Evolutionary conservation across 2,888 invertebrate genomes (phyloP).

Genomic region (Teleogryllus oceanicus): DNA sequence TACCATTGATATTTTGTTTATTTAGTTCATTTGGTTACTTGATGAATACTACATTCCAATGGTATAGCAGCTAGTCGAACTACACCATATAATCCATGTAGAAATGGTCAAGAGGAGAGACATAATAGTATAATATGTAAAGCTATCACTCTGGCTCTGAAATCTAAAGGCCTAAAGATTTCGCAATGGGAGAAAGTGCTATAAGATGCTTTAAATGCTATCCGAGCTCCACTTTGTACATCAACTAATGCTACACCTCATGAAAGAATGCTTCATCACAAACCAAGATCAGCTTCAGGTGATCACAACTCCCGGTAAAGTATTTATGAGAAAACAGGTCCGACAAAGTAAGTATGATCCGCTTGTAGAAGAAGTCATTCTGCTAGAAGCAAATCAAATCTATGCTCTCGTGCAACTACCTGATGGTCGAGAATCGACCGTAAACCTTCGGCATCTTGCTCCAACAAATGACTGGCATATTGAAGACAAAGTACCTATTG

Average conservation of each 20-base stretch:
- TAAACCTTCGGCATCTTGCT: background rate
- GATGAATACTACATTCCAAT: background rate
- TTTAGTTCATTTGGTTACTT: no score
- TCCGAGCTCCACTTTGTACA: constrained; percentile 28
- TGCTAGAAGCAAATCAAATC: constrained; percentile 37
- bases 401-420: constrained; percentile 34
- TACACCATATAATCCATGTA: constrained; percentile 21
- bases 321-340: constrained; percentile 34
- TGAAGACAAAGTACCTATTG: no score
- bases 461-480: no score
- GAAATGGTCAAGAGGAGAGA: constrained; percentile 21
- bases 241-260: constrained; percentile 29
- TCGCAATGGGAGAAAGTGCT: constrained; percentile 19
- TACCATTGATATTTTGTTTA: no score
- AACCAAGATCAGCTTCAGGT: constrained; percentile 35
- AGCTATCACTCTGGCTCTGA: constrained; percentile 18
- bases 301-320: constrained; percentile 32
- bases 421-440: constrained; percentile 32
- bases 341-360: constrained; percentile 36
- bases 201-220: constrained; percentile 20
- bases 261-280: constrained; percentile 31
- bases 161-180: background rate
- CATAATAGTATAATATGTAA: constrained; percentile 21
- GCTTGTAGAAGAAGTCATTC: constrained; percentile 37
- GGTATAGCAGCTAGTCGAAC: background rate